Conservation (phyloP, 2,113 vertebrate genomes). For the Meles meles region DNA sequence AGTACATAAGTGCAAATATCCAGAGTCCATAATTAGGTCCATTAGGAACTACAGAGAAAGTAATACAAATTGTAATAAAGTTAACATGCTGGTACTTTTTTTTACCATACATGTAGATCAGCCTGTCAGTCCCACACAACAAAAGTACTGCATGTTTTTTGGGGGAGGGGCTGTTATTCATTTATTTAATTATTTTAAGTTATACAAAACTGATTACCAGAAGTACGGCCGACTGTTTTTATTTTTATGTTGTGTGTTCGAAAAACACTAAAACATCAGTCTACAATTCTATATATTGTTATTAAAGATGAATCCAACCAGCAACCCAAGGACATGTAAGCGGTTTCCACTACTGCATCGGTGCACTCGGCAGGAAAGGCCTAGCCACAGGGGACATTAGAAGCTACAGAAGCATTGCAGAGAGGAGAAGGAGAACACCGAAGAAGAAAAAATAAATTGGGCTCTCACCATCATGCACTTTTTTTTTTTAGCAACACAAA, state of each 20-base stretch:
- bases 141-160: constrained; percentile 86
- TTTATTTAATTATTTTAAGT: constrained; percentile 77
- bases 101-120: constrained; percentile 92
- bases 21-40: constrained; percentile 94
- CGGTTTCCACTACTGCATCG: constrained; percentile 89
- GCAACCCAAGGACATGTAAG: constrained; percentile 91
- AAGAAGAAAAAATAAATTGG: constrained; percentile 90
- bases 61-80: constrained; percentile 97
- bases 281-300: constrained; percentile 90
- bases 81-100: constrained; percentile 94
- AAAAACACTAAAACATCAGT: constrained; percentile 91
- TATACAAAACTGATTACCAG: constrained; percentile 96
- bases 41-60: constrained; percentile 95
- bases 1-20: constrained; percentile 99
- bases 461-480: constrained; percentile 97
- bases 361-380: constrained; percentile 88
- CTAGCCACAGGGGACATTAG: constrained; percentile 89
- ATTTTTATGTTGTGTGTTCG: constrained; percentile 85
- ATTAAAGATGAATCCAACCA: constrained; percentile 92
- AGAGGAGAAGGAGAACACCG: constrained; percentile 87
- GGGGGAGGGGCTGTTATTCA: constrained; percentile 17
- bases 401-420: constrained; percentile 91
- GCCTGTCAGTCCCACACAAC: constrained; percentile 91
- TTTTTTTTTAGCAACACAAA: constrained; percentile 91
- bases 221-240: constrained; percentile 89